Conservation (phyloP, 2,888 invertebrate species). For the Sphecodes monilicornis region DNA sequence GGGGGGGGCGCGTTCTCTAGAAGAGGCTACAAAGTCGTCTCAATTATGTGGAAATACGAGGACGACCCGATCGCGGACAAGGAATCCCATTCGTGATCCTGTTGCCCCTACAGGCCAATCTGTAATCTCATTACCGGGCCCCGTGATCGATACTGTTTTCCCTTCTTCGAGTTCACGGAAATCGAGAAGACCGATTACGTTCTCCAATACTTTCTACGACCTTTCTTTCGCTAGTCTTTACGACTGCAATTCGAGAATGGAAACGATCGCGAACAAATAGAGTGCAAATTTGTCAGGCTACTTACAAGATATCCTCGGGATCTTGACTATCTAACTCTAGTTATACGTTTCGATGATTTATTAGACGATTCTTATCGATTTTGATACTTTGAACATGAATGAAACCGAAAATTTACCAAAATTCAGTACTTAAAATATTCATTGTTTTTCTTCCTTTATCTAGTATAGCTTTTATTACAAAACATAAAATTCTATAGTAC, state of each 20-base stretch:
- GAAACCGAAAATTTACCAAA: too few relatives aligned
- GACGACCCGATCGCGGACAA: conserved; percentile 7
- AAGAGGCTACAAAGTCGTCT: conserved; percentile 22
- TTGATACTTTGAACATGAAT: too few relatives aligned
- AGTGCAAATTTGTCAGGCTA: background rate
- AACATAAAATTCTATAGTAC: too few relatives aligned
- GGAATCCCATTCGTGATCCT: conserved; percentile 19
- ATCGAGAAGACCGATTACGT: background rate
- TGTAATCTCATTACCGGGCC: conserved; percentile 11
- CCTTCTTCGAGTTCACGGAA: background rate
- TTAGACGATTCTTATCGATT: too few relatives aligned
- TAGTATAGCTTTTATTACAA: too few relatives aligned
- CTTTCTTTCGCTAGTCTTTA: background rate
- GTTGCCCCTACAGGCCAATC: conserved; percentile 17
- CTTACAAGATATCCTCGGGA: background rate
- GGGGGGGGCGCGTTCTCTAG: background rate
- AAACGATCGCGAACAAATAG: background rate
- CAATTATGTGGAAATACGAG: conserved; percentile 40
- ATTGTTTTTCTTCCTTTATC: too few relatives aligned
- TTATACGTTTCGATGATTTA: too few relatives aligned
- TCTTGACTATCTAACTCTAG: too few relatives aligned
- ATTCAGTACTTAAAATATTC: too few relatives aligned
- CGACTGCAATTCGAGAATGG: background rate
- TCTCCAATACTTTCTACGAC: background rate
- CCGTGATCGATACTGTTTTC: conserved; percentile 20